Evolutionary conservation across 2,797 vertebrate genomes (phyloP).

Genomic region (Chaetophractus vellerosus): DNA sequence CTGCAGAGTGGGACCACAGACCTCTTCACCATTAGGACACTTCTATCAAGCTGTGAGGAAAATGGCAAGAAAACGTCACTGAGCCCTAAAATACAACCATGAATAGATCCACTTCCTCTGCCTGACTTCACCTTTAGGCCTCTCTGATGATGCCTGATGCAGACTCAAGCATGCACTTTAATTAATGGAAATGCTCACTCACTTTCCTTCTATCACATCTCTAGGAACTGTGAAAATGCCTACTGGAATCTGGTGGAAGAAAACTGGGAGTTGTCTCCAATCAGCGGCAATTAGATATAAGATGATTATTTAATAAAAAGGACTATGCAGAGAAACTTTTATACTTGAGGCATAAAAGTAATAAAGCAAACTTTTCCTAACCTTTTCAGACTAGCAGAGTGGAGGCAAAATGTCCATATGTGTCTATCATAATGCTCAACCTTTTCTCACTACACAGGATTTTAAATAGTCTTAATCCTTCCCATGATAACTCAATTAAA

Average conservation of each 20-base stretch:
- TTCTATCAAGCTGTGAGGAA: slow-evolving; percentile 77
- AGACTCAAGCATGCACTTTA: slow-evolving; percentile 45
- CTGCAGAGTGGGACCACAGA: slow-evolving; percentile 1
- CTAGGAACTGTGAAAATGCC: not conserved
- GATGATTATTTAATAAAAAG: slow-evolving; percentile 17
- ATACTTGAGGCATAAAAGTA: not conserved
- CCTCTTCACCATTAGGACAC: slow-evolving; percentile 31
- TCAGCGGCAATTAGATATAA: not conserved
- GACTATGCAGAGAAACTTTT: not conserved
- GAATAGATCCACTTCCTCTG: not conserved
- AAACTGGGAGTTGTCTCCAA: not conserved
- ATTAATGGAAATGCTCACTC: slow-evolving; percentile 50
- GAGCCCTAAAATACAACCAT: slow-evolving; percentile 55
- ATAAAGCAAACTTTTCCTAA: not conserved
- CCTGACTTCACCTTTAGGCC: slow-evolving; percentile 48
- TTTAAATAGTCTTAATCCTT: not conserved
- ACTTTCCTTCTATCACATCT: not conserved
- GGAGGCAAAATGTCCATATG: not conserved
- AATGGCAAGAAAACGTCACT: slow-evolving; percentile 75
- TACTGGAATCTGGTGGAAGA: not conserved
- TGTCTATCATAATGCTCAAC: not conserved
- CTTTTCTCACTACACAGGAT: not conserved
- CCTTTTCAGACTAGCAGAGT: not conserved
- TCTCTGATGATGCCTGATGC: slow-evolving; percentile 22
- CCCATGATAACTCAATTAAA: not conserved